Evolutionary conservation across 1,140 invertebrate genomes (phyloP).

Genomic region (Bathynomus jamesi): DNA sequence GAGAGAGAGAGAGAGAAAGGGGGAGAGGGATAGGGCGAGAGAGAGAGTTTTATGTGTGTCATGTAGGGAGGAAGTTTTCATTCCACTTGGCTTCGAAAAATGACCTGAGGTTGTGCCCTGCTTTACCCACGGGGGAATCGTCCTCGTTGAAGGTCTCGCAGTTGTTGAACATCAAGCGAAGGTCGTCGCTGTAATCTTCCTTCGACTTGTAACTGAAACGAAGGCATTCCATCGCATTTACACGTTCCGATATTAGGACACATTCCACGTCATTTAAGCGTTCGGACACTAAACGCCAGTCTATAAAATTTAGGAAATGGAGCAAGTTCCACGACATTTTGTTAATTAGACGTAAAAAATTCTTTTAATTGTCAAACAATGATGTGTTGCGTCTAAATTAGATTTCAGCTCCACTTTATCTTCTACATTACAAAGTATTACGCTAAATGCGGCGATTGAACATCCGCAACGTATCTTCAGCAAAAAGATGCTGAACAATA

Average conservation of each 20-base stretch:
- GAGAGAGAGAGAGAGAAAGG: neutral
- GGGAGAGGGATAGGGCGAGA: neutral
- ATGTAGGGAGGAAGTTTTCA: neutral
- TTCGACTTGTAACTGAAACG: slow-evolving; percentile 66
- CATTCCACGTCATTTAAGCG: too few relatives aligned
- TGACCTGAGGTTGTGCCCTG: slow-evolving; percentile 79
- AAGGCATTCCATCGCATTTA: neutral
- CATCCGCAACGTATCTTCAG: too few relatives aligned
- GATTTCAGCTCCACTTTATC: too few relatives aligned
- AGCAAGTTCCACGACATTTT: too few relatives aligned
- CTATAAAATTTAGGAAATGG: too few relatives aligned
- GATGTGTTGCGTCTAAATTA: too few relatives aligned
- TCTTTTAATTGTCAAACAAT: too few relatives aligned
- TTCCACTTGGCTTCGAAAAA: slow-evolving; percentile 79
- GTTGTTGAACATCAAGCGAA: slow-evolving; percentile 88
- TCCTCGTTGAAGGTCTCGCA: slow-evolving; percentile 97
- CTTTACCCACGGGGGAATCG: slow-evolving; percentile 88
- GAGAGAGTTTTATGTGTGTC: neutral
- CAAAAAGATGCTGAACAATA: too few relatives aligned
- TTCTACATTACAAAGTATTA: too few relatives aligned
- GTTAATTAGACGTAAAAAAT: too few relatives aligned
- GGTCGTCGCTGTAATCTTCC: slow-evolving; percentile 82
- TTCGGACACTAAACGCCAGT: too few relatives aligned
- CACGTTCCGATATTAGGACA: neutral
- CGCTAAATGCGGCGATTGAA: too few relatives aligned